Evolutionary conservation across 2,797 vertebrate genomes (phyloP), one percentile per base, ranked within the genome.

Genomic region (Falco naumanni): DNA sequence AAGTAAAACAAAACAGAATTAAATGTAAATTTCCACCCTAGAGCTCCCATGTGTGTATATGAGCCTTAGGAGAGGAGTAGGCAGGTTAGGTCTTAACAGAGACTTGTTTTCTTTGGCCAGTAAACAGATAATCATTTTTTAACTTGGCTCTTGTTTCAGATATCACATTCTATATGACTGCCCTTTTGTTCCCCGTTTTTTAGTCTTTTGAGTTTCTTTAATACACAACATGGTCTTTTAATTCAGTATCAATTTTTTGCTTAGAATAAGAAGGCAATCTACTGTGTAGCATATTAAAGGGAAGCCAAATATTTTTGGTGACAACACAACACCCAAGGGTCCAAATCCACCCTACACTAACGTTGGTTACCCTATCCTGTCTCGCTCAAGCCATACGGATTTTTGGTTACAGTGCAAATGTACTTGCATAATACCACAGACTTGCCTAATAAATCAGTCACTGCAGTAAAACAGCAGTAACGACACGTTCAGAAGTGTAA

Each of bases 101-200:
- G 10, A 57, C 34, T 84, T 92, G 63, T 84, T 96, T 96, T 88
- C 80, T 90, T 97, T 94, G 95, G 92, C 92, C 66, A 63, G 24
- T 83, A 93, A 94, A 90, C 34, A 94, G 66, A 77, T 84, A 94
- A 95, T 96, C 0, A 91, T 84, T 91, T 95, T 75, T 69, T n/a
- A 78, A 75, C 53, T 86, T 84, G 70, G 66, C 34, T 94, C 84
- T 96, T 93, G 47, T 92, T 96, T 87, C 70, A 87, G 57, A 21
- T 82, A 82, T 93, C 86, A 76, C 66, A 29, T 93, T 95, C 69
- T 90, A 68, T 43, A 61, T 64, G n/a, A 74, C 68, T 68, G 53
- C 61, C 56, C 60, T 79, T 64, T 69, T 75, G 11, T 64, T 90
- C n/a, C 43, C 17, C n/a, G 47, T 68, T 86, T 95, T 89, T 64